Conservation (phyloP, 2,797 vertebrate genomes). For the Phataginus tricuspis region DNA sequence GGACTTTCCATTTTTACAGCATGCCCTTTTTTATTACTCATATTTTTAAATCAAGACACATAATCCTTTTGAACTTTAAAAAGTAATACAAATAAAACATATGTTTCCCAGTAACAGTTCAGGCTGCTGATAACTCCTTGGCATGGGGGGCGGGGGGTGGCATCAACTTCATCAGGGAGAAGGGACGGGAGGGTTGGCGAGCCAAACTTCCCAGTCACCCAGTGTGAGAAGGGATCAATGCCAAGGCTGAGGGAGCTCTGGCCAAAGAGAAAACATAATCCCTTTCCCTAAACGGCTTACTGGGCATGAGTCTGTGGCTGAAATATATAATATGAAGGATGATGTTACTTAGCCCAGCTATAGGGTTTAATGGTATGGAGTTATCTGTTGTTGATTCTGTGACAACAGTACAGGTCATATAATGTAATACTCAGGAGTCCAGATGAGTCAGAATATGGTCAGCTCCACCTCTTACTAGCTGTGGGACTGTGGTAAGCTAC, state of each 20-base stretch:
- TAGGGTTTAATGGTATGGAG: neutral
- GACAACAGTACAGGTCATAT: neutral
- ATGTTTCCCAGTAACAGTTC: neutral
- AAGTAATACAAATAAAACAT: neutral
- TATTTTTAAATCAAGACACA: neutral
- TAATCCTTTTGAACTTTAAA: neutral
- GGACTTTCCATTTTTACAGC: neutral
- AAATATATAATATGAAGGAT: neutral
- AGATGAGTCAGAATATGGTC: neutral
- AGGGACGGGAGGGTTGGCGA: neutral
- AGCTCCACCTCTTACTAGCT: neutral
- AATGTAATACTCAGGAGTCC: neutral
- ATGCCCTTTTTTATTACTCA: neutral
- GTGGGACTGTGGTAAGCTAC: neutral
- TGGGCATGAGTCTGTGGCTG: neutral
- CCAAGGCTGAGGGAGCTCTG: neutral
- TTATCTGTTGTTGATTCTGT: neutral
- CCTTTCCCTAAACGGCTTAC: neutral
- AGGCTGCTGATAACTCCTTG: neutral
- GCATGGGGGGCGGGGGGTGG: neutral
- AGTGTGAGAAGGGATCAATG: neutral
- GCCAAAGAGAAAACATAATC: neutral
- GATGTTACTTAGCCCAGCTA: neutral
- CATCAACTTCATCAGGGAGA: neutral
- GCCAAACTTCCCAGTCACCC: slow-evolving; percentile 25